These are phyloP conservation scores for Tetranychus truncatus DNA, from an alignment of 2,888 invertebrate species.

Conservation along the genomic window DNA sequence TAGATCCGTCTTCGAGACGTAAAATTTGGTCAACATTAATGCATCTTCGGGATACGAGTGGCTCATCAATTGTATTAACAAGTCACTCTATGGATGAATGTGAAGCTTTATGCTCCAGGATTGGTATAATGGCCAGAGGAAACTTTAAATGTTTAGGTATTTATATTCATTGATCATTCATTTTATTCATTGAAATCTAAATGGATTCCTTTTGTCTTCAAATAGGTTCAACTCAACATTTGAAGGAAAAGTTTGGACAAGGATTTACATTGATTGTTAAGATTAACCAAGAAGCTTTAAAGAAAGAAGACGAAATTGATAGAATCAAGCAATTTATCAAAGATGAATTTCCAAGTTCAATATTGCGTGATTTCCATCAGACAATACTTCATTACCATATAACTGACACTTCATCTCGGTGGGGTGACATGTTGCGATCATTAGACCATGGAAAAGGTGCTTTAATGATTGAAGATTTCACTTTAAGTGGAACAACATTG, in stretches of 20 bases:
- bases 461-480: neutral
- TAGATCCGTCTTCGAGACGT: constrained; percentile 27
- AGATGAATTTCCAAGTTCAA: constrained; percentile 18
- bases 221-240: constrained; percentile 53
- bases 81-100: constrained; percentile 62
- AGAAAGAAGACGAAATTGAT: neutral
- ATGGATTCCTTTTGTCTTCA: constrained; percentile 34
- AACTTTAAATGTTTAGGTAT: constrained; percentile 49
- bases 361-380: constrained; percentile 26
- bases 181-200: neutral
- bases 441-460: neutral
- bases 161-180: neutral
- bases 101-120: constrained; percentile 56
- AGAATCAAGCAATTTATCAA: constrained; percentile 3
- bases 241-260: constrained; percentile 55
- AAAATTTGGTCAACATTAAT: constrained; percentile 26
- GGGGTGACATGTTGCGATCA: constrained; percentile 10
- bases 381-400: constrained; percentile 23
- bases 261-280: constrained; percentile 39
- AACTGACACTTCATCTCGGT: constrained; percentile 19
- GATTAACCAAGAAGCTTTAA: neutral
- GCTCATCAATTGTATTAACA: constrained; percentile 43
- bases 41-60: constrained; percentile 20
- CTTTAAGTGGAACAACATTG: neutral
- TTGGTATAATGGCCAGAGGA: constrained; percentile 66